Conservation (phyloP, 2,113 vertebrate genomes). For the Paratilapia polleni region DNA sequence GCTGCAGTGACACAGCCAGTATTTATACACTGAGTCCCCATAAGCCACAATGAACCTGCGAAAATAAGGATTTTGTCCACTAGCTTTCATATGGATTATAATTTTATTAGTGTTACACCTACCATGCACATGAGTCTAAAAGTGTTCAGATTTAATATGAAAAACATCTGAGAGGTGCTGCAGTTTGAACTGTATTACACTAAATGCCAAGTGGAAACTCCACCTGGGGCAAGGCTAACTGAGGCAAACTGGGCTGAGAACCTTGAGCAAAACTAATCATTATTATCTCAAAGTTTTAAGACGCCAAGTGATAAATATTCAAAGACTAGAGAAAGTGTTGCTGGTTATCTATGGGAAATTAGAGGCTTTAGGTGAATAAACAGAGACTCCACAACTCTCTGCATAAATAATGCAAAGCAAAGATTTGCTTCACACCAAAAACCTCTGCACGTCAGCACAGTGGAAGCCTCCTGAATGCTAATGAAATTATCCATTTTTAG, state of each 20-base stretch:
- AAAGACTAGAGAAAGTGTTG: not conserved
- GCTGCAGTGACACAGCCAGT: not conserved
- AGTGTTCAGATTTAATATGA: no score
- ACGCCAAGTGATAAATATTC: not conserved
- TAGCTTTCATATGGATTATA: not conserved
- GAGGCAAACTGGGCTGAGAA: not conserved
- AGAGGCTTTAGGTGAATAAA: not conserved
- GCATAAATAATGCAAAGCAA: not conserved
- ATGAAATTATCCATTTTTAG: not conserved
- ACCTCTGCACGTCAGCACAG: not conserved
- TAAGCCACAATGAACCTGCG: fast-evolving
- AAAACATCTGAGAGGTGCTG: not conserved
- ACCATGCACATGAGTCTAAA: not conserved
- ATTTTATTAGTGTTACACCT: not conserved
- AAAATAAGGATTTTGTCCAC: not conserved
- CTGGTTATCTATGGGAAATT: not conserved
- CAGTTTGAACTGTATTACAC: not conserved
- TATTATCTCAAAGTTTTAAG: not conserved
- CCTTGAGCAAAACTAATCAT: not conserved
- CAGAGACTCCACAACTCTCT: not conserved
- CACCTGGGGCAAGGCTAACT: not conserved
- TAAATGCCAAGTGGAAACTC: not conserved
- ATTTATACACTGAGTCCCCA: not conserved
- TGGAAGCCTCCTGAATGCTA: not conserved
- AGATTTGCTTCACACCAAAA: not conserved